Evolutionary conservation across 1,140 invertebrate species (phyloP), one percentile per base, ranked within the genome.

Genomic region (Spodoptera litura): DNA sequence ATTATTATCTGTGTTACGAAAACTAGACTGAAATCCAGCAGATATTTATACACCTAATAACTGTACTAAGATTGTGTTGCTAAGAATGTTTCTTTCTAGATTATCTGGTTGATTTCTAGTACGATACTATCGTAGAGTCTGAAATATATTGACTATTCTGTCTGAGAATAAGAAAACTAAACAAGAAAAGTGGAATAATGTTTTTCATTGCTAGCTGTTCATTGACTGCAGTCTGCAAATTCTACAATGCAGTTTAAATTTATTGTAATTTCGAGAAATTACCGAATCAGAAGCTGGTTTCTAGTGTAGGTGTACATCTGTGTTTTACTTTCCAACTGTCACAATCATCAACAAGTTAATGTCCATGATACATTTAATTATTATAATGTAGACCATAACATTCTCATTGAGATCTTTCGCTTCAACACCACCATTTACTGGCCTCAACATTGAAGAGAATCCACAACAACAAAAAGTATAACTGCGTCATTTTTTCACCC

Each of bases 1-100:
- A 38, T 49, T 64, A 64, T 64, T 64, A 64, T n/a, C 27, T 27
- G 11, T 68, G 44, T 51, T 68, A 6, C 13, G 20, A 49, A 51
- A 52, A 68, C 44, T 68, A 27, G 64, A 52, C 20, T 20, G 20
- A 68, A 68, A 52, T 51, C 12, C 64, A 52, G 49, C 27, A 52
- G 15, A 15, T 25, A 68, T 68, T 68, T 52, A 52, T 52, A 68
- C 9, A 49, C 25, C 15, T 51, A 12, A 68, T 38, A 52, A 55
- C 9, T 13, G n/a, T 9, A 25, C 5, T 61, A 25, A 25, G n/a
- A 20, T 66, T 51, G n/a, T 51, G 62, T 35, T 61, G 15, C 10
- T 61, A 25, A 6, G 61, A 44, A 64, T 20, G 35, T 13, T 62
- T 38, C 8, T 62, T 38, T 59, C 27, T 12, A 13, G 35, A 15